Base-by-base conservation (phyloP, 1,140 invertebrate species). In the Drosophila ohnishii region DNA sequence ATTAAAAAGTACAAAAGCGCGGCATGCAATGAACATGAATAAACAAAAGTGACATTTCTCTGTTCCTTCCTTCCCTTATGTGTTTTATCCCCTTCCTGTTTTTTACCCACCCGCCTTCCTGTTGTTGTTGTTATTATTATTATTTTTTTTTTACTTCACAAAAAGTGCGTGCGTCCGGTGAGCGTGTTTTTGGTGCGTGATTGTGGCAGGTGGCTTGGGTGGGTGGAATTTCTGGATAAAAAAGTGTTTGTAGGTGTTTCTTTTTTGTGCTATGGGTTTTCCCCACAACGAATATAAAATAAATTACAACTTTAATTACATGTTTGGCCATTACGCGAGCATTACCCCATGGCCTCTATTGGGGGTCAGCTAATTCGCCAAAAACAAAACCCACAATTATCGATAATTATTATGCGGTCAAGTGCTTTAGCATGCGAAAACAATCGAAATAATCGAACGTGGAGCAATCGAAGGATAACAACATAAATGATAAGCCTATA, bases 401-500 rank as follows among this genome's bases (percentile, higher is more conserved):
- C 40, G 28, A 71, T 25, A 40, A 19, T 67, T 8, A 2, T 60
- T n/a, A 37, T 55, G 32, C 4, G 0, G 3, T 22, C 3, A 35
- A 25, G 51, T 64, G 61, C 61, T 42, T 16, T 39, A 8, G 65
- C 69, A 72, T 72, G 53, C 69, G 56, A 72, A 40, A 51, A 47
- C 34, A 64, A 39, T 53, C 50, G 63, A 64, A 64, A 64, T 42
- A 53, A 28, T 51, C 30, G 22, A 47, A 63, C 55, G 63, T 67
- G 72, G 70, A 78, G 48, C 66, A 81, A 63, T 74, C 69, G 61
- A 78, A 74, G 56, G 64, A 53, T 50, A 83, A 78, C 67, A 90
- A 69, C 64, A 73, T 73, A 86, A 84, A 77, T 78, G 39, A 89
- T 74, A 81, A 88, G 59, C 69, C 75, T 79, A 76, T 88, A 85